phyloP scores from a whole-genome alignment of 1,140 invertebrate genomes.

The Hyles euphorbiae region DNA sequence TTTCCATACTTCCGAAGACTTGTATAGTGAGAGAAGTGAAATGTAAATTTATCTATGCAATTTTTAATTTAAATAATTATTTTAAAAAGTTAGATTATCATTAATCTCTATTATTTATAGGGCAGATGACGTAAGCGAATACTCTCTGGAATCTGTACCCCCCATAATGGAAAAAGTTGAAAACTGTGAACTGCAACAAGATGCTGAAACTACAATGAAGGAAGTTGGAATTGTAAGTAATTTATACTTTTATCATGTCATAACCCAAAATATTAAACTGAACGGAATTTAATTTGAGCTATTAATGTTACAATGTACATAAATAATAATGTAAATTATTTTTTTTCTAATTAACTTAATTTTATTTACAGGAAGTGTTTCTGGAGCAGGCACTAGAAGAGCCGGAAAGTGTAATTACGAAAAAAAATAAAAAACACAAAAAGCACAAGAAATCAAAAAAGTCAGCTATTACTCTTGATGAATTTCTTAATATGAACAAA shows the following conservation, averaged over 20 bases:
- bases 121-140: constrained; percentile 42
- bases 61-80: no score
- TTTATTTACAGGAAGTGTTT: constrained; percentile 51
- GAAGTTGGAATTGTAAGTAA: constrained; percentile 47
- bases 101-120: constrained; percentile 30
- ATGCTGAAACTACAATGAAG: constrained; percentile 27
- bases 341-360: constrained; percentile 6
- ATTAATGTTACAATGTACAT: no score
- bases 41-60: constrained; percentile 45
- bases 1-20: constrained; percentile 79
- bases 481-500: constrained; percentile 72
- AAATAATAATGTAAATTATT: no score
- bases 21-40: constrained; percentile 80
- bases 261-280: no score
- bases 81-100: no score
- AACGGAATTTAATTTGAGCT: no score
- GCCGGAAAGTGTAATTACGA: constrained; percentile 24
- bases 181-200: constrained; percentile 24
- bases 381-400: constrained; percentile 49
- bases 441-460: constrained; percentile 70
- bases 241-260: constrained; percentile 2
- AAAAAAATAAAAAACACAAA: constrained; percentile 63
- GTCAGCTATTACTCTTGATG: constrained; percentile 61
- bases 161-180: constrained; percentile 55
- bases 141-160: constrained; percentile 59